A percentile compares a stretch with the other conserved stretches of the same genome.
phyloP scores from a whole-genome alignment of 1,140 invertebrate species.

The Acromyrmex heyeri region DNA sequence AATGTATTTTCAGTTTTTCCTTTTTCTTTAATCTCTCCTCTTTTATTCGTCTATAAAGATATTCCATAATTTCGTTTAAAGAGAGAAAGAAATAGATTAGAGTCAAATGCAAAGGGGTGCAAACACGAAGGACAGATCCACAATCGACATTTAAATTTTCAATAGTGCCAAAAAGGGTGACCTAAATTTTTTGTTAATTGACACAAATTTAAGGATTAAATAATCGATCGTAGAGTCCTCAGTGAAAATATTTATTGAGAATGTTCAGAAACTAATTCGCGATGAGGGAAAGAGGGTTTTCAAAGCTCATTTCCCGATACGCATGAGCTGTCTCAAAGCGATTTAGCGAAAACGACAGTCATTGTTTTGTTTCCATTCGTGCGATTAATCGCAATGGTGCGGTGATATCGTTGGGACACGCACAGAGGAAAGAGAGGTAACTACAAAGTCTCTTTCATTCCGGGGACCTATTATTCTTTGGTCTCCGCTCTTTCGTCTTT shows the following conservation, averaged over 20 bases:
- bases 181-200: neutral
- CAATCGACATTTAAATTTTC: neutral
- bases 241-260: neutral
- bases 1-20: neutral
- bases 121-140: neutral
- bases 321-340: slow-evolving; percentile 27
- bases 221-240: neutral
- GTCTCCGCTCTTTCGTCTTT: slow-evolving; percentile 55
- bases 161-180: neutral
- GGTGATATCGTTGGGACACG: slow-evolving; percentile 36
- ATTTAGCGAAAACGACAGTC: slow-evolving; percentile 49
- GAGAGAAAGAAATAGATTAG: neutral
- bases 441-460: slow-evolving; percentile 56
- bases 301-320: neutral
- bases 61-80: neutral
- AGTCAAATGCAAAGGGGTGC: neutral
- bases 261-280: neutral
- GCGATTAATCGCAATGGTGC: slow-evolving; percentile 60
- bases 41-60: neutral
- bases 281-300: neutral
- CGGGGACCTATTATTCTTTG: slow-evolving; percentile 71
- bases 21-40: neutral
- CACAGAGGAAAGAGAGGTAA: slow-evolving; percentile 45
- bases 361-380: slow-evolving; percentile 72
- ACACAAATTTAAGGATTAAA: neutral